phyloP scores from a whole-genome alignment of 2,888 invertebrate species.

The Psococerastis gibbosa region DNA sequence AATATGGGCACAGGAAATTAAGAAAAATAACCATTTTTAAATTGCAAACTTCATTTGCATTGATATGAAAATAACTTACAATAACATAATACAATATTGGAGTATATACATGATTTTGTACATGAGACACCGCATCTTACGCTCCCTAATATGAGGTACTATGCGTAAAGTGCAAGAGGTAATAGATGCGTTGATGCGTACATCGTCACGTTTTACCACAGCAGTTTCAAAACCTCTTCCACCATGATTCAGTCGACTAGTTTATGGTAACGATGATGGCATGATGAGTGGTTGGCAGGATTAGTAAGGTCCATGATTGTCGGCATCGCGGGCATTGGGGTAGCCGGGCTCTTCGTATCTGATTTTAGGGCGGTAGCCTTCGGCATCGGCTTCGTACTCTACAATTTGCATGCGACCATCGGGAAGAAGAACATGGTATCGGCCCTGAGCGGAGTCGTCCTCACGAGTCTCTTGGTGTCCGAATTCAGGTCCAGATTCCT shows the following conservation, averaged over 20 bases:
- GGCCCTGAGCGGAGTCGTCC: slow-evolving; percentile 40
- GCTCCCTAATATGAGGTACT: too few species aligned
- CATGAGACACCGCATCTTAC: too few species aligned
- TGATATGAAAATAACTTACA: too few species aligned
- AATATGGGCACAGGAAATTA: too few species aligned
- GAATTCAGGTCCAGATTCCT: slow-evolving; percentile 35
- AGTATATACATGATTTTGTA: too few species aligned
- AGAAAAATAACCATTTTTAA: too few species aligned
- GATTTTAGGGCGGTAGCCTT: slow-evolving; percentile 41
- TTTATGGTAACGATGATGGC: too few species aligned
- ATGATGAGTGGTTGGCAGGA: too few species aligned
- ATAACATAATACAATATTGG: too few species aligned
- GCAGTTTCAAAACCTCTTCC: neutral
- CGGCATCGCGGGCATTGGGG: slow-evolving; percentile 2
- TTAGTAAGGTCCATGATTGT: slow-evolving; percentile 6
- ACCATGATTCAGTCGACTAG: neutral
- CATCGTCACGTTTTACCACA: neutral
- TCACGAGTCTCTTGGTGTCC: slow-evolving; percentile 44
- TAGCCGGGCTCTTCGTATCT: slow-evolving; percentile 24
- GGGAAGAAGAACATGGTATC: slow-evolving; percentile 41
- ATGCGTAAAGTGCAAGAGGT: too few species aligned
- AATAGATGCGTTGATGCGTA: neutral
- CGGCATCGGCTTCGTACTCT: slow-evolving; percentile 40
- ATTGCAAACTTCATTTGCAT: too few species aligned
- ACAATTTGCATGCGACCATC: slow-evolving; percentile 44